phyloP scores from a whole-genome alignment of 2,888 invertebrate species.

The Brachyptera risi region DNA sequence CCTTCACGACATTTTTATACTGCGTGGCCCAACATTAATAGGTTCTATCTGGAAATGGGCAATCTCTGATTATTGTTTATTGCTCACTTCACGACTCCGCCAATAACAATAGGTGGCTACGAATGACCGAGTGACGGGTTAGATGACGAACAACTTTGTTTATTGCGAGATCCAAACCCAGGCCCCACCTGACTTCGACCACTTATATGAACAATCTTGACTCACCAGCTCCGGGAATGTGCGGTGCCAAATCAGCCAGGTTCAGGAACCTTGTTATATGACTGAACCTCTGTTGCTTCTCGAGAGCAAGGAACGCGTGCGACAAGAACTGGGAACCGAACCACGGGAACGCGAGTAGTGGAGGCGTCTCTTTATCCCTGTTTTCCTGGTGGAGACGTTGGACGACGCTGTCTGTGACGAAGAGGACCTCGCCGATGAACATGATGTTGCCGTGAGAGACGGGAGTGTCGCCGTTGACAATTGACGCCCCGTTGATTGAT shows the following conservation, averaged over 20 bases:
- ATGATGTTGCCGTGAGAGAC: slow-evolving; percentile 58
- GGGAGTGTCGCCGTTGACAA: slow-evolving; percentile 57
- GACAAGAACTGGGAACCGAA: slow-evolving; percentile 61
- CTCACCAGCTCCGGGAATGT: slow-evolving; percentile 52
- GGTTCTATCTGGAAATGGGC: too few species aligned
- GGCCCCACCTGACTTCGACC: too few species aligned
- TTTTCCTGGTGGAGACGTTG: slow-evolving; percentile 59
- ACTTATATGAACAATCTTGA: too few species aligned
- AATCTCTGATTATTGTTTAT: too few species aligned
- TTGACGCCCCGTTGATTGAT: slow-evolving; percentile 55
- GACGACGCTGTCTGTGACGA: slow-evolving; percentile 58
- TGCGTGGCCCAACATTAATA: too few species aligned
- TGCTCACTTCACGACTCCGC: too few species aligned
- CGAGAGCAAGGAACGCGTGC: slow-evolving; percentile 57
- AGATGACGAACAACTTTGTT: too few species aligned
- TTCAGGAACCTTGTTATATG: slow-evolving; percentile 60
- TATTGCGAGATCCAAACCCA: too few species aligned
- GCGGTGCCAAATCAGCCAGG: slow-evolving; percentile 57
- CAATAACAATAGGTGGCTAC: too few species aligned
- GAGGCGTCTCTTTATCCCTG: slow-evolving; percentile 61
- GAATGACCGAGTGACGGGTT: too few species aligned
- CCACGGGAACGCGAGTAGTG: slow-evolving; percentile 60
- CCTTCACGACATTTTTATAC: too few species aligned
- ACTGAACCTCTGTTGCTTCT: slow-evolving; percentile 51
- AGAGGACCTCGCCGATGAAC: slow-evolving; percentile 59